phyloP scores from a whole-genome alignment of 1,140 invertebrate species.

The Trachelipus rathkii region DNA sequence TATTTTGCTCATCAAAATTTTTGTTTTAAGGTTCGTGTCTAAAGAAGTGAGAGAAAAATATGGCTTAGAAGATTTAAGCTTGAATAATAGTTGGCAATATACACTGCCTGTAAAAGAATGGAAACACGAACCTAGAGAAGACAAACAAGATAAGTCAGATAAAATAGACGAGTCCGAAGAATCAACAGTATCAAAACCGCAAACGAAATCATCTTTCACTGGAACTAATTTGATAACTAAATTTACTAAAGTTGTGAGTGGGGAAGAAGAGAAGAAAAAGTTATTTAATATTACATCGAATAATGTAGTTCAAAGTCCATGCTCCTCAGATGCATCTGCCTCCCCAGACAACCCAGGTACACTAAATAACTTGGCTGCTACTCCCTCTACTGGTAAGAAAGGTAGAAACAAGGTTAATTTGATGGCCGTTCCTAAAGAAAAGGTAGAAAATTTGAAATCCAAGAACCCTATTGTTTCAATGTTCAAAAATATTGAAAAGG shows the following conservation, averaged over 20 bases:
- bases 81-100: slow-evolving; percentile 54
- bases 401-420: background rate
- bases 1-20: too few relatives aligned
- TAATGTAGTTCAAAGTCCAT: background rate
- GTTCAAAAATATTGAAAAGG: background rate
- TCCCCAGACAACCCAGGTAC: background rate
- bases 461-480: background rate
- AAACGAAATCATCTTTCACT: background rate
- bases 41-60: slow-evolving; percentile 53
- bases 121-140: background rate
- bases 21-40: slow-evolving; percentile 29
- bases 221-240: slow-evolving; percentile 55
- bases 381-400: background rate
- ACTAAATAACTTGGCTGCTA: background rate
- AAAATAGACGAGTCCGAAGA: background rate
- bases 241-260: slow-evolving; percentile 56
- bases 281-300: background rate
- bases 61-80: slow-evolving; percentile 54
- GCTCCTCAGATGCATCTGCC: background rate
- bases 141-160: background rate
- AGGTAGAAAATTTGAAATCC: background rate
- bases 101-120: slow-evolving; percentile 20
- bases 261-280: slow-evolving; percentile 52
- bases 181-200: slow-evolving; percentile 2
- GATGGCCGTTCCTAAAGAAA: background rate